phyloP scores from a whole-genome alignment of 2,113 vertebrate species.

The Chlorocebus sabaeus region DNA sequence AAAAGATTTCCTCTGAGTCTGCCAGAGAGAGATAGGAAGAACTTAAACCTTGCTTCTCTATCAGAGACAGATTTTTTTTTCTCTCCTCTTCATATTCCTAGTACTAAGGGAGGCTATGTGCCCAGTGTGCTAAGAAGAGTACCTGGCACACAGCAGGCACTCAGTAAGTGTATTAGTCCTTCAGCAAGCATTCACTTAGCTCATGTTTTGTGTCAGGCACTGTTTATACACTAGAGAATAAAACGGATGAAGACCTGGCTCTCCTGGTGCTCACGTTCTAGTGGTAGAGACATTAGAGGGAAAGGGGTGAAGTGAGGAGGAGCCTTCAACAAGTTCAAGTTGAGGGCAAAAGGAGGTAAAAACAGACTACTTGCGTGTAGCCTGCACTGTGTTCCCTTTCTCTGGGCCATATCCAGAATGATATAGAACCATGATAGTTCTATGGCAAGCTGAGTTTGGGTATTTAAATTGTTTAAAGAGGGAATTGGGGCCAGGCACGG shows the following conservation, averaged over 20 bases:
- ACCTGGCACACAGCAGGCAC: not conserved
- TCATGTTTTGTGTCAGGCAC: not conserved
- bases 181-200: not conserved
- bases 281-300: not conserved
- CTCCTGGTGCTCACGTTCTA: not conserved
- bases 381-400: not conserved
- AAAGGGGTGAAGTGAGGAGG: not conserved
- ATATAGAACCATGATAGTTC: not conserved
- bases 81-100: not conserved
- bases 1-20: not conserved
- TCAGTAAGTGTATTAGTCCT: not conserved
- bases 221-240: not conserved
- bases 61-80: not conserved
- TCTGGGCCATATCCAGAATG: not conserved
- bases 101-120: not conserved
- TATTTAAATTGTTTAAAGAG: not conserved
- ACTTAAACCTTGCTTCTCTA: not conserved
- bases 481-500: not conserved
- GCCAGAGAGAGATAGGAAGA: not conserved
- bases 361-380: not conserved
- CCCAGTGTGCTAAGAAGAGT: not conserved
- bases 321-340: not conserved
- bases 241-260: not conserved
- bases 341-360: not conserved
- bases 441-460: not conserved